Conservation (phyloP, 1,140 invertebrate genomes). For the Drosophila triauraria region DNA sequence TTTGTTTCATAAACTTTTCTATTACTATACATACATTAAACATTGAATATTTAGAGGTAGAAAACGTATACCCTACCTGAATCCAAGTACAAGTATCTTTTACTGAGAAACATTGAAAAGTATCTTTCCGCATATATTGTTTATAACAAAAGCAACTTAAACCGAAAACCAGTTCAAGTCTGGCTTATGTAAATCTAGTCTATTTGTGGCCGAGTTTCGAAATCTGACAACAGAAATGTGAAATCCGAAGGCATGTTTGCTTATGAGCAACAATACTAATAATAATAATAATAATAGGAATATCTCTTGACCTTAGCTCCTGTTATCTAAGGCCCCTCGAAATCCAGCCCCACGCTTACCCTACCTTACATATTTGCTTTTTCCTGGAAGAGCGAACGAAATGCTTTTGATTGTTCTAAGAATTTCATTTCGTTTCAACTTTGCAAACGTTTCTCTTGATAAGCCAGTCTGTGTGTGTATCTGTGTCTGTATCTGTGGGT, state of each 20-base stretch:
- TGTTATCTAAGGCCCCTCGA: constrained; percentile 31
- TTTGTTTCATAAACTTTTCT: no score
- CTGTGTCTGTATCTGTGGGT: constrained; percentile 18
- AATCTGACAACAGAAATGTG: constrained; percentile 5
- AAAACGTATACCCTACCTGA: background rate
- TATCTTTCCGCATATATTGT: constrained; percentile 14
- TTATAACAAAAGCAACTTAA: constrained; percentile 19
- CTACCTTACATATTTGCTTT: constrained; percentile 67
- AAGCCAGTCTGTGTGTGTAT: constrained; percentile 24
- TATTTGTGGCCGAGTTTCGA: constrained; percentile 28
- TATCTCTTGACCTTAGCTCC: constrained; percentile 37
- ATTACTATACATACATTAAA: no score
- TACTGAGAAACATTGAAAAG: constrained; percentile 6
- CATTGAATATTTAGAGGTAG: background rate
- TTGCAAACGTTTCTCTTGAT: constrained; percentile 58
- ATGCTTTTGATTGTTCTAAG: constrained; percentile 80
- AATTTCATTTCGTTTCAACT: constrained; percentile 67
- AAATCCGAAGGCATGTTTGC: constrained; percentile 3
- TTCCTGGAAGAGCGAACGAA: constrained; percentile 69
- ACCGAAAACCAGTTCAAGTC: constrained; percentile 49
- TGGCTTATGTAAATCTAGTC: constrained; percentile 33
- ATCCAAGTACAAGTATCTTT: background rate
- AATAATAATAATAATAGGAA: constrained; percentile 12
- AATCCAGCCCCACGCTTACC: background rate
- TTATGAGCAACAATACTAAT: constrained; percentile 24